phyloP scores from a whole-genome alignment of 2,113 vertebrate species.

The Cheirogaleus medius region DNA sequence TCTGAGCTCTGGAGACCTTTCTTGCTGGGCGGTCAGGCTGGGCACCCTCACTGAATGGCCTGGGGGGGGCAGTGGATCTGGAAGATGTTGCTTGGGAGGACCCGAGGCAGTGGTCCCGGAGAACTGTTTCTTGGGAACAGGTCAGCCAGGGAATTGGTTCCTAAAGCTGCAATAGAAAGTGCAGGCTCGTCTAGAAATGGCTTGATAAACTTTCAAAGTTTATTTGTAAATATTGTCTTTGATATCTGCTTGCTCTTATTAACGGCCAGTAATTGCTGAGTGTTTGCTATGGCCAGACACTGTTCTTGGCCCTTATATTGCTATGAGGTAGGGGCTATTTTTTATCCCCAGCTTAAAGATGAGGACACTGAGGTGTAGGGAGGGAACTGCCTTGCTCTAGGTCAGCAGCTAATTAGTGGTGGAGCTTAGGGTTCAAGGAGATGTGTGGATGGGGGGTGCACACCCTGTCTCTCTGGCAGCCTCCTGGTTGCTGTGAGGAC shows the following conservation, averaged over 20 bases:
- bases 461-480: not conserved
- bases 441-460: not conserved
- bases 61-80: not conserved
- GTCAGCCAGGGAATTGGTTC: not conserved
- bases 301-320: not conserved
- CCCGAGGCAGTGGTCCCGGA: not conserved
- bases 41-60: not conserved
- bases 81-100: not conserved
- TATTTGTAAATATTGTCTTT: not conserved
- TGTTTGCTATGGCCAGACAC: too few relatives aligned
- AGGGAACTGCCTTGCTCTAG: not conserved
- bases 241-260: not conserved
- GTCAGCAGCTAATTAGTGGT: not conserved
- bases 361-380: not conserved
- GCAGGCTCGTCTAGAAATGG: not conserved
- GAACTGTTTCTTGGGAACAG: not conserved
- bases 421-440: not conserved
- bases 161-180: not conserved
- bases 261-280: not conserved
- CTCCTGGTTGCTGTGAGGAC: rapidly evolving
- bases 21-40: not conserved
- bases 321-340: rapidly evolving
- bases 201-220: not conserved
- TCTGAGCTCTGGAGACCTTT: not conserved
- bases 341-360: not conserved